Percentiles rank a stretch among this genome's conserved stretches.
Conservation (phyloP, 2,113 vertebrate genomes). For the Eolophus roseicapilla region DNA sequence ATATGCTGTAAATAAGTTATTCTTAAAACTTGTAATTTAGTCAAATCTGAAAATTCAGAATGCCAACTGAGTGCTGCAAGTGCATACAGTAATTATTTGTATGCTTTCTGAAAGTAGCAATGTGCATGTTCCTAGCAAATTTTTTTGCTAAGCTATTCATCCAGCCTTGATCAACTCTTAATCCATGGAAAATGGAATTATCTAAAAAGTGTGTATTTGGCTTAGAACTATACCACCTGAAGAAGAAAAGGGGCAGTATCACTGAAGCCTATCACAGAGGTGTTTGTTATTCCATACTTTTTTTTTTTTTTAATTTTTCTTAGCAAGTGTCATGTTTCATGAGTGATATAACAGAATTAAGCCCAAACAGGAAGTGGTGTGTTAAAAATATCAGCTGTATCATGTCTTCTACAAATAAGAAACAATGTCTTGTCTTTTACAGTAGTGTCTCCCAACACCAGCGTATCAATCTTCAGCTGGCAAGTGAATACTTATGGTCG, state of each 20-base stretch:
- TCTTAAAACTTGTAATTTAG: neutral
- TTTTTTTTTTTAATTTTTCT: neutral
- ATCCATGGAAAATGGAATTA: neutral
- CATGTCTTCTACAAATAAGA: accelerated
- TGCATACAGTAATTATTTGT: neutral
- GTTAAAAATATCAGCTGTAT: neutral
- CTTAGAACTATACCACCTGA: neutral
- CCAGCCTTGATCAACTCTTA: neutral
- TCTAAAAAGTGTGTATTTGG: neutral
- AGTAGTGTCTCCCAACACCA: constrained; percentile 92
- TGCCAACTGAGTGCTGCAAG: neutral
- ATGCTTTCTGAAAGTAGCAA: neutral
- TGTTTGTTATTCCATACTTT: accelerated
- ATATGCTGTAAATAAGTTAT: neutral
- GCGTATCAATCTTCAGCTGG: constrained; percentile 91
- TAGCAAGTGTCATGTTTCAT: neutral
- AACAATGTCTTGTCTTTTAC: constrained; percentile 8
- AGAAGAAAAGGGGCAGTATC: neutral
- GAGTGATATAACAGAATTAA: neutral
- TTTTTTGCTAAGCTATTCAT: neutral
- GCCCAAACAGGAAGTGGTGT: neutral
- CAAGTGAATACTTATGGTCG: constrained; percentile 90
- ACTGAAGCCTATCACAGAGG: neutral
- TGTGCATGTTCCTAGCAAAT: neutral
- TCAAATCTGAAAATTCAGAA: neutral